Base-by-base conservation (phyloP, 2,797 vertebrate genomes). In the Fratercula arctica region DNA sequence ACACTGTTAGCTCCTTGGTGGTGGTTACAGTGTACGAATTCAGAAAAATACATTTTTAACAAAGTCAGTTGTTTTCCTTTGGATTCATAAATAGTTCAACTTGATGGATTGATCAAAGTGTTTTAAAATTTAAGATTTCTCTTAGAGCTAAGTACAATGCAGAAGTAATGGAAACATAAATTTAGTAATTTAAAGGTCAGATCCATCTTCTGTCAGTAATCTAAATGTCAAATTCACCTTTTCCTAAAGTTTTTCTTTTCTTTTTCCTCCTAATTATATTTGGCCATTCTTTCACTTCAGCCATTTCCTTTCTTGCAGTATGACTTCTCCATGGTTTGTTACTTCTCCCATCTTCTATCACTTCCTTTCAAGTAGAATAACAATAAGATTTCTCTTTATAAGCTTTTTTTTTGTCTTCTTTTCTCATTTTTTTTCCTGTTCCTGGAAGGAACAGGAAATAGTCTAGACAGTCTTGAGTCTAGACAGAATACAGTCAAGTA, bases 181-280 rank as follows among this genome's bases (percentile, higher is more conserved):
- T 69, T 68, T 46, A 61, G 25, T 92, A 87, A 82, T 82, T 78
- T 82, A 85, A 87, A 96, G 37, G 56, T 87, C 67, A 92, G 70
- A 63, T 6, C 5, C 19, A 66, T 75, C 21, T 85, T 80, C 81
- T n/a, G 13, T 17, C 66, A 90, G 50, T 48, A 61, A 90, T 91
- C 26, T 72, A 77, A 94, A 84, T 77, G 53, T 75, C 33, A 57
- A 61, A 94, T 86, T 10, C 35, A 54, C 35, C 3, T 82, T 87
- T 82, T 50, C 21, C 28, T 59, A 23, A 18, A 43, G 8, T 21
- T 88, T 91, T 78, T 46, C 8, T 10, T 77, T 16, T 85, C 23
- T 59, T 80, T 88, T 79, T 83, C 17, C 9, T 84, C 33, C 6
- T 64, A 64, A 37, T 60, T 81, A 18, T 56, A 45, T 88, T 70